phyloP scores from a whole-genome alignment of 2,113 vertebrate genomes.

The Clarias magur region DNA sequence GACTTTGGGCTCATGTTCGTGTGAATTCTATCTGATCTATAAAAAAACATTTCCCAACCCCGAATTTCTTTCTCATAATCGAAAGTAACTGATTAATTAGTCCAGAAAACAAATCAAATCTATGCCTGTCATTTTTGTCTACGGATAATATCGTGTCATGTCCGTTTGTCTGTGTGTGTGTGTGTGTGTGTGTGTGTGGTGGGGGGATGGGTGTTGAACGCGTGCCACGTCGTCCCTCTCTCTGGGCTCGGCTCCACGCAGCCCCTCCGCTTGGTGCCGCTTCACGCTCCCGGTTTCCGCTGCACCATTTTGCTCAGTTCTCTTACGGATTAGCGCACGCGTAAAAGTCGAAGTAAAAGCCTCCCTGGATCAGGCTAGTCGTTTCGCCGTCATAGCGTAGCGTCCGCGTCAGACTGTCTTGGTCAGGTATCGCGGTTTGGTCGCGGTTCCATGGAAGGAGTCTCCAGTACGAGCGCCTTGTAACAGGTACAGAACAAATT shows the following conservation, averaged over 20 bases:
- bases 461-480: neutral
- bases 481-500: neutral
- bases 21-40: conserved; percentile 18
- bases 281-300: conserved; percentile 29
- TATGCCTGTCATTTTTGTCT: neutral
- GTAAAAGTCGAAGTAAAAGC: no score
- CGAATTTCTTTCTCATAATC: neutral
- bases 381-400: neutral
- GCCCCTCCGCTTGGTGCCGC: conserved; percentile 61
- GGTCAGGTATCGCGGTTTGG: neutral
- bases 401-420: no score
- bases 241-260: conserved; percentile 71
- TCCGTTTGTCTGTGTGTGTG: conserved; percentile 48
- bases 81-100: neutral
- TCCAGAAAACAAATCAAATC: neutral
- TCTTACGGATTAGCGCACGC: neutral
- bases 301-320: conserved; percentile 2
- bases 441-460: neutral
- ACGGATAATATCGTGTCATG: neutral
- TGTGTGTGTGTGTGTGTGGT: conserved; percentile 44
- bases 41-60: neutral
- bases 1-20: conserved; percentile 21
- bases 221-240: conserved; percentile 69
- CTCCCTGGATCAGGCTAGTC: neutral
- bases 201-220: conserved; percentile 66